Percentiles rank a stretch among this genome's conserved stretches.
phyloP scores from a whole-genome alignment of 1,140 invertebrate species.

The Monomorium pharaonis region DNA sequence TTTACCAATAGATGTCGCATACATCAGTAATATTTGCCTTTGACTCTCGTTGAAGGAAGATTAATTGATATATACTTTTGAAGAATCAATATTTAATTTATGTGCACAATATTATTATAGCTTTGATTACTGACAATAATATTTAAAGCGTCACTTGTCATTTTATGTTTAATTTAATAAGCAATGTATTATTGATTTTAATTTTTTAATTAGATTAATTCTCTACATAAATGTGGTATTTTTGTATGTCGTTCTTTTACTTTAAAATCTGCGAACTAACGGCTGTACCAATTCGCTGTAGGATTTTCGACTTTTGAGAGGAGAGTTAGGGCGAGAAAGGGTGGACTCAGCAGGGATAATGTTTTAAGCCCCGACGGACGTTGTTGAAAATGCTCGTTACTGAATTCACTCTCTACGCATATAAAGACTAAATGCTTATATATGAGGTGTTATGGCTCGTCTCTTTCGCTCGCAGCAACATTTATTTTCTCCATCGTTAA shows the following conservation, averaged over 20 bases:
- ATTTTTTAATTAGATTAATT: not conserved
- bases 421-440: constrained; percentile 50
- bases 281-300: constrained; percentile 27
- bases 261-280: constrained; percentile 23
- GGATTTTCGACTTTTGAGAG: constrained; percentile 52
- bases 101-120: not conserved
- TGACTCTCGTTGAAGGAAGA: not conserved
- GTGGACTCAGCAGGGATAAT: constrained; percentile 32
- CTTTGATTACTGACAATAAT: not conserved
- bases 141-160: not conserved
- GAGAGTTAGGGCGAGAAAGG: constrained; percentile 3
- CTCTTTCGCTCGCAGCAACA: not conserved
- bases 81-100: not conserved
- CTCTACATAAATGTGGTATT: not conserved
- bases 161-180: not conserved
- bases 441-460: constrained; percentile 57
- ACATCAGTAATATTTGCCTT: not conserved
- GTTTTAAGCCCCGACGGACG: constrained; percentile 41
- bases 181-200: not conserved
- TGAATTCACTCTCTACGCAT: constrained; percentile 50
- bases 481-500: constrained; percentile 31
- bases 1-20: not conserved
- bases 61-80: not conserved
- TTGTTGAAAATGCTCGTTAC: constrained; percentile 62
- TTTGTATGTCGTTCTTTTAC: not conserved